Conservation (phyloP, 64 coral and sea anemone genomes). For the Stylophora pistillata region DNA sequence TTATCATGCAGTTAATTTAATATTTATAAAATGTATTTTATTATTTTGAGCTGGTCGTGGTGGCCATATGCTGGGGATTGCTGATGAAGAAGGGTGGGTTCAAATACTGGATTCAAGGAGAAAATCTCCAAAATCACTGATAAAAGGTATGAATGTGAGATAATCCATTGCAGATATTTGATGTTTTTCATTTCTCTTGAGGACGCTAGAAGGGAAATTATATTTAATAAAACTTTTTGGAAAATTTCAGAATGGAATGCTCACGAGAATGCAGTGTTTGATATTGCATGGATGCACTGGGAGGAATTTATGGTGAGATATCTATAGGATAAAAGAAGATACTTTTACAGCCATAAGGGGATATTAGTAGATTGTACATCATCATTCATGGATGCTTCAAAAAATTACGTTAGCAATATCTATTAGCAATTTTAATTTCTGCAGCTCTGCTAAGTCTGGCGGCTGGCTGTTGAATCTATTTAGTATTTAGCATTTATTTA, state of each 20-base stretch:
- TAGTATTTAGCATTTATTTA: no score
- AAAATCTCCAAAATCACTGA: conserved; percentile 55
- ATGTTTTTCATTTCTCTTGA: neutral
- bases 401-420: no score
- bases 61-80: conserved; percentile 79
- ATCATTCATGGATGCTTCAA: no score
- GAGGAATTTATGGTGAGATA: conserved; percentile 83
- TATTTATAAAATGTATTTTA: neutral
- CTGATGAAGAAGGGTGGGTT: conserved; percentile 95
- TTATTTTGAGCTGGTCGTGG: conserved; percentile 39
- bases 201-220: neutral
- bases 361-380: no score
- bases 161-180: neutral
- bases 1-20: neutral
- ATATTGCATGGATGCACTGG: conserved; percentile 89
- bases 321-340: neutral
- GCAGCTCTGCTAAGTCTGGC: no score
- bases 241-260: conserved; percentile 84
- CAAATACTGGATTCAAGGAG: conserved; percentile 79
- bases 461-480: no score
- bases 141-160: conserved; percentile 70
- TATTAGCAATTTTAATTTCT: no score
- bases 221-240: neutral
- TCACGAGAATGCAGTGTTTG: conserved; percentile 98
- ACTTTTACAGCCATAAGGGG: no score